A percentile compares a stretch with the other conserved stretches of the same genome.
Conservation (phyloP, 2,113 vertebrate species). For the Dissostichus mawsoni region DNA sequence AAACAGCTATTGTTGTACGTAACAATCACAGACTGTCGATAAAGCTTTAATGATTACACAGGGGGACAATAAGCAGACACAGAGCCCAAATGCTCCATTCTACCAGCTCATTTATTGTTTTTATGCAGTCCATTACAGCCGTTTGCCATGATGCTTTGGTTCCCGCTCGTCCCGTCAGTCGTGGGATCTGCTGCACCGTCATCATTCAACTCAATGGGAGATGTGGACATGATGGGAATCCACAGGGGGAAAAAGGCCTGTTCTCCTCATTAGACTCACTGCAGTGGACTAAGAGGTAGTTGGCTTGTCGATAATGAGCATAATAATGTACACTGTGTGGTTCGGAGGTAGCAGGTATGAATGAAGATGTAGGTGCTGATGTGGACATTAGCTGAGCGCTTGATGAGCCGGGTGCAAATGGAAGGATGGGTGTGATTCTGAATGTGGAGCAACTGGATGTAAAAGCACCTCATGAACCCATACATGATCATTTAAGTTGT, state of each 20-base stretch:
- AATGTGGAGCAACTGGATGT: background rate
- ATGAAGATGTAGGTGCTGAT: constrained; percentile 8
- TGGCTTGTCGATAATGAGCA: constrained; percentile 43
- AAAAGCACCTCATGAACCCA: background rate
- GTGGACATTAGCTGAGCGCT: constrained; percentile 7
- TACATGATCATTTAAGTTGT: background rate
- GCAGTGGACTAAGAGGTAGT: constrained; percentile 59
- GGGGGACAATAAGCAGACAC: background rate
- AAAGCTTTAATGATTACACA: constrained; percentile 11
- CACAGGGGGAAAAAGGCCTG: constrained; percentile 11
- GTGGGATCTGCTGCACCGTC: background rate
- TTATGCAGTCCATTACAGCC: constrained; percentile 19
- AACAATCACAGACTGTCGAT: background rate
- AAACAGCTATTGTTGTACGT: background rate
- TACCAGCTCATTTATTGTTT: background rate
- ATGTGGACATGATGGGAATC: constrained; percentile 27
- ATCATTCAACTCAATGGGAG: constrained; percentile 25
- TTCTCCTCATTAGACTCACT: constrained; percentile 51
- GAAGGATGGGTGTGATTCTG: background rate
- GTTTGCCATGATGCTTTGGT: background rate
- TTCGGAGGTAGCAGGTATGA: background rate
- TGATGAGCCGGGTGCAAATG: constrained; percentile 2
- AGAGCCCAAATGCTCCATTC: background rate
- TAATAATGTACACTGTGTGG: constrained; percentile 12
- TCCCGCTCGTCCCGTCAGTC: background rate